Evolutionary conservation across 2,113 vertebrate species (phyloP).

Genomic region (Phalacrocorax carbo): DNA sequence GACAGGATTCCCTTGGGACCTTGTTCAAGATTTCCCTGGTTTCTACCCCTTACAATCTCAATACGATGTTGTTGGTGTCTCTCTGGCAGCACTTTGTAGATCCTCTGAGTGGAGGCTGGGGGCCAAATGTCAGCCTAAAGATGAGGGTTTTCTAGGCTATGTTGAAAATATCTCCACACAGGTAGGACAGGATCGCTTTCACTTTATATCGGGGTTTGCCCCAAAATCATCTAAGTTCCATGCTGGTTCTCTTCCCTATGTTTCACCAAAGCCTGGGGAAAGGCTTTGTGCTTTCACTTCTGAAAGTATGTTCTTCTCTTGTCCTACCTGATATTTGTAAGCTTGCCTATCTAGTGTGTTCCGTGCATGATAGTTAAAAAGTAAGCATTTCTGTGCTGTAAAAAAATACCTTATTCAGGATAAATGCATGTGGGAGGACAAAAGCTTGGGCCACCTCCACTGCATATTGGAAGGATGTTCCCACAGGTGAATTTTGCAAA

Average conservation of each 20-base stretch:
- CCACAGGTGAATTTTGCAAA: neutral
- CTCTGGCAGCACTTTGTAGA: neutral
- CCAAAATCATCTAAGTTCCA: neutral
- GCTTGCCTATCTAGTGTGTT: neutral
- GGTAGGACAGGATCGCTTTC: neutral
- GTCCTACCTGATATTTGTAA: neutral
- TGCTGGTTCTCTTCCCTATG: neutral
- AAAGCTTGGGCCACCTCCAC: neutral
- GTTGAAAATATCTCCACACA: neutral
- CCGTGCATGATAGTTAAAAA: neutral
- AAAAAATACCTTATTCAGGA: neutral
- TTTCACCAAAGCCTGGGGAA: neutral
- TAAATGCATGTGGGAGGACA: neutral
- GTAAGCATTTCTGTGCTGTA: neutral
- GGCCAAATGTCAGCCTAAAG: neutral
- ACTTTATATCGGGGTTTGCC: neutral
- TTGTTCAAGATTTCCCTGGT: neutral
- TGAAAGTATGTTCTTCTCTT: neutral
- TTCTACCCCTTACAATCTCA: neutral
- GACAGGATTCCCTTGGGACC: neutral
- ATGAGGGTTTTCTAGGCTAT: neutral
- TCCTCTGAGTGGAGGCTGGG: neutral
- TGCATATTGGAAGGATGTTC: neutral
- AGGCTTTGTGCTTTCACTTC: neutral
- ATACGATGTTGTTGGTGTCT: neutral